phyloP scores from a whole-genome alignment of 2,113 vertebrate species.

The Daubentonia madagascariensis region DNA sequence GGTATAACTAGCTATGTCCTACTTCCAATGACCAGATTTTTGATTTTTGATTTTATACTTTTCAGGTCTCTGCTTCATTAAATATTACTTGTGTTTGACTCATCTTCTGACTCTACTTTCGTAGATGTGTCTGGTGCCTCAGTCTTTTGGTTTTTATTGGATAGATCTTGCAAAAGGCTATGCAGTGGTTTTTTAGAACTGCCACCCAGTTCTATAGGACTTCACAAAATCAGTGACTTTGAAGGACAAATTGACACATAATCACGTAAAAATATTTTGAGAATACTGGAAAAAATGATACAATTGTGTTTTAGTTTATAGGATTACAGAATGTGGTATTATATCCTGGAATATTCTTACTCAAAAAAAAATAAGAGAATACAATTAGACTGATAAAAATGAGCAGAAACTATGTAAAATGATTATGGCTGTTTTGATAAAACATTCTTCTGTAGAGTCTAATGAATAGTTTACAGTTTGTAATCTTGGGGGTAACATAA shows the following conservation, averaged over 20 bases:
- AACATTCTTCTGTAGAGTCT: background rate
- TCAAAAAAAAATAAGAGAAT: background rate
- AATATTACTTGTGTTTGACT: background rate
- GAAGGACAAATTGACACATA: background rate
- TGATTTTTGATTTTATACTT: background rate
- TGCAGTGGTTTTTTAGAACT: background rate
- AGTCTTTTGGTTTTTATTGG: background rate
- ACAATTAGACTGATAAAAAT: background rate
- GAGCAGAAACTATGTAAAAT: background rate
- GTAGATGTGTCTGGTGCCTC: background rate
- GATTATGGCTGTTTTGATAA: background rate
- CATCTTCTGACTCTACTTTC: background rate
- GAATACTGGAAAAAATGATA: background rate
- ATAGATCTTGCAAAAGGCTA: background rate
- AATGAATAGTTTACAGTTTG: background rate
- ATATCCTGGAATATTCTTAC: background rate
- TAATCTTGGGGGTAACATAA: background rate
- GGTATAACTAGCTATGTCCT: background rate
- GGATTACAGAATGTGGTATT: background rate
- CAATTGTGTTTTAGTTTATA: background rate
- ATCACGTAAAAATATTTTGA: background rate
- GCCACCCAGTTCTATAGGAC: rapidly evolving
- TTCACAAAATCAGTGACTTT: background rate
- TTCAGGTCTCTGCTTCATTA: background rate
- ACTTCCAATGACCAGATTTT: background rate